phyloP scores from a whole-genome alignment of 1,140 invertebrate genomes.

The Conus betulinus region DNA sequence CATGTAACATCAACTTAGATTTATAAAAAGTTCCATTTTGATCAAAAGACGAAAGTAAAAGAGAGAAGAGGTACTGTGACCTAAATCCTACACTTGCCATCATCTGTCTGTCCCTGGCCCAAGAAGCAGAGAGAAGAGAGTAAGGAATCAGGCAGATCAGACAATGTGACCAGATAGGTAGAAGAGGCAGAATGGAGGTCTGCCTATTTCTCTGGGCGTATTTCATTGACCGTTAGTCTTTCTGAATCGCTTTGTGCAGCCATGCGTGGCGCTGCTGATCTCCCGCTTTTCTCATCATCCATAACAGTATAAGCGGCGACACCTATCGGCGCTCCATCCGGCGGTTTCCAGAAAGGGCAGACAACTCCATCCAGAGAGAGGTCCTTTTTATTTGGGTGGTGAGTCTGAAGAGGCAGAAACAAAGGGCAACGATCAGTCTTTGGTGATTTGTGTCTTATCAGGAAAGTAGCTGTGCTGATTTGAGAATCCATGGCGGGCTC shows the following conservation, averaged over 20 bases:
- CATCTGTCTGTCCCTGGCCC: too few relatives aligned
- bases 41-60: too few relatives aligned
- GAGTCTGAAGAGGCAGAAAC: background rate
- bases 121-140: background rate
- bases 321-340: slow-evolving; percentile 24
- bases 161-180: slow-evolving; percentile 21
- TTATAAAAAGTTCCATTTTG: too few relatives aligned
- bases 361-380: background rate
- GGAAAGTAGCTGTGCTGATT: background rate
- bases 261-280: slow-evolving; percentile 14
- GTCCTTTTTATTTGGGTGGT: background rate
- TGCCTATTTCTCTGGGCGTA: slow-evolving; percentile 10
- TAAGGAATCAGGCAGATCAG: background rate
- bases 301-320: slow-evolving; percentile 17
- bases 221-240: slow-evolving; percentile 30
- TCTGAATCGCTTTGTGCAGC: slow-evolving; percentile 32
- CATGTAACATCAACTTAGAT: too few relatives aligned
- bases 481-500: background rate
- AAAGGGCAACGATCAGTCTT: background rate
- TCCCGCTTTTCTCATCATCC: background rate
- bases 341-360: background rate
- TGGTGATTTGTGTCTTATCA: background rate
- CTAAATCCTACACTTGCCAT: too few relatives aligned
- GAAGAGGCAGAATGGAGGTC: slow-evolving; percentile 6
- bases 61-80: too few relatives aligned